Percentiles rank a stretch among this genome's conserved stretches.
Evolutionary conservation across 2,797 vertebrate species (phyloP).

Genomic region (Pipistrellus kuhlii): DNA sequence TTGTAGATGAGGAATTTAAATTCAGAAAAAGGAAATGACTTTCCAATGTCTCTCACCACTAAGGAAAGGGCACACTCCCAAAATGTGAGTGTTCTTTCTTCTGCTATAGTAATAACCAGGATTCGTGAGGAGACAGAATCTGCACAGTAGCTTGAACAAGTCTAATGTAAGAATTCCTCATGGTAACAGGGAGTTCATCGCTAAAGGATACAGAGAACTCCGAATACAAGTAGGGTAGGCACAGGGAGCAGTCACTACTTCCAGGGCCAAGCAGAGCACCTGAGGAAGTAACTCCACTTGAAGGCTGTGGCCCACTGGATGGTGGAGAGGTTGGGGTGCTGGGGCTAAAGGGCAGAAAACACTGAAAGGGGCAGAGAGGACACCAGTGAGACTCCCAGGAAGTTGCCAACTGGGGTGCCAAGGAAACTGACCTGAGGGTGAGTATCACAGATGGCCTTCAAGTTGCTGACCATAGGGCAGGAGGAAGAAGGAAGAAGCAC

Average conservation of each 20-base stretch:
- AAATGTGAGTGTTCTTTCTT: background rate
- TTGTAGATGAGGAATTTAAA: background rate
- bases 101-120: too few relatives aligned
- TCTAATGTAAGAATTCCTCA: background rate
- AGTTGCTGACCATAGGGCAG: background rate
- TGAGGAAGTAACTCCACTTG: background rate
- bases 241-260: background rate
- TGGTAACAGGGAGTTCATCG: background rate
- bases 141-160: background rate
- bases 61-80: background rate
- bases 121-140: background rate
- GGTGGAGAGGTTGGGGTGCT: background rate
- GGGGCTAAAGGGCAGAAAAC: background rate
- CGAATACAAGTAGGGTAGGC: background rate
- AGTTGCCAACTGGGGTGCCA: background rate
- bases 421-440: background rate
- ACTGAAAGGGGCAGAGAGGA: background rate
- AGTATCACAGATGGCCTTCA: background rate
- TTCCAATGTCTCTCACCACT: background rate
- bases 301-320: background rate
- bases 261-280: background rate
- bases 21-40: background rate
- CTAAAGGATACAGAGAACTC: background rate
- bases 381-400: background rate
- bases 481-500: background rate